Base-by-base conservation (phyloP, 2,888 invertebrate genomes). In the Epiperipatus broadwayi region DNA sequence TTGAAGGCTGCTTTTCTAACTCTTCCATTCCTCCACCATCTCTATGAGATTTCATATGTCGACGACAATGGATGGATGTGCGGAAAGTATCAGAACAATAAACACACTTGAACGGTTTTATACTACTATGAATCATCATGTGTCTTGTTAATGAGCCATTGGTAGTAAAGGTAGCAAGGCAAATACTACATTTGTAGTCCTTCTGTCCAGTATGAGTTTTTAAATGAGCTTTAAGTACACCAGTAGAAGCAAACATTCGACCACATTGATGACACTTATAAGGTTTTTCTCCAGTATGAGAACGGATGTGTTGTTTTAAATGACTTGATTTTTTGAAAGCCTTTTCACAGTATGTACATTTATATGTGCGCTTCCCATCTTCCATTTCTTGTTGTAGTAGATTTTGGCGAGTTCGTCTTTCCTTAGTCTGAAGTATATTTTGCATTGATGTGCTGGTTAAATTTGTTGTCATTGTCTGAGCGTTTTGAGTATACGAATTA, bases 121-220 rank as follows among this genome's bases (percentile, higher is more conserved):
- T n/a, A n/a, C n/a, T n/a, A n/a, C n/a, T n/a, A n/a, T 87, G 85
- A 19, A 75, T 68, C 3, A 76, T 67, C 54, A 74, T 63, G 56
- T 89, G 89, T 34, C 84, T 68, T 51, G 71, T 74, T 49, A 89
- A 59, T 54, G 71, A 71, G 8, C 72, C 70, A 51, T 71, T 72
- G 1, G 72, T 71, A 2, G 72, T 67, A 49, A 73, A 74, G 39
- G 63, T 35, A 2, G 51, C 51, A 14, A 47, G 41, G 39, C 58
- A 59, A 1, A 53, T 51, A 51, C 18, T n/a, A 37, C 49, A 51
- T 8, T 21, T 29, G 42, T 25, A 46, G n/a, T 46, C 45, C 21
- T 46, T 53, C 14, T 50, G 41, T 5, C 53, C 56, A 4, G 49
- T 47, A 44, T 59, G 59, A 1, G 54, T 53, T 15, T 51, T 50